Evolutionary conservation across 2,888 invertebrate species (phyloP).

Genomic region (Zonitis immaculata): DNA sequence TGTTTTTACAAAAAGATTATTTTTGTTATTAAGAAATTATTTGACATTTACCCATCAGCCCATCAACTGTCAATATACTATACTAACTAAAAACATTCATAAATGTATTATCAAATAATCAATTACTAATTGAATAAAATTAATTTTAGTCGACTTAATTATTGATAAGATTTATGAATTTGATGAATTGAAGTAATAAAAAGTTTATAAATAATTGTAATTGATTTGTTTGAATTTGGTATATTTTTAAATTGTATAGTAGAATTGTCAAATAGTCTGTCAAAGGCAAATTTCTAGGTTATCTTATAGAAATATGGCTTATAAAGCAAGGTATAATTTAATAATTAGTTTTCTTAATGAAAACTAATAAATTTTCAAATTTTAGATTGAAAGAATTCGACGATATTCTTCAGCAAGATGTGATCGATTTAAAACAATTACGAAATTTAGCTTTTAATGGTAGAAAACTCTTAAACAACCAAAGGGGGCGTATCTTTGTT

Average conservation of each 20-base stretch:
- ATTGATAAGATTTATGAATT: no score
- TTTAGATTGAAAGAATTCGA: conserved; percentile 78
- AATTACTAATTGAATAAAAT: no score
- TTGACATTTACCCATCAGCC: conserved; percentile 25
- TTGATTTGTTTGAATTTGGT: background rate
- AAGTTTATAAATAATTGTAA: no score
- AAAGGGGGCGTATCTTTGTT: background rate
- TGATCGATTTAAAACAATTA: conserved; percentile 65
- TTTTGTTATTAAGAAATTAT: conserved; percentile 43
- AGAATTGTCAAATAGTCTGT: conserved; percentile 5
- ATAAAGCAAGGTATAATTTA: conserved; percentile 40
- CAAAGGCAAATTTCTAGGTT: background rate
- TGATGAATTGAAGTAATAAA: no score
- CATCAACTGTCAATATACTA: conserved; percentile 12
- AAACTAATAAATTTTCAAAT: conserved; percentile 30
- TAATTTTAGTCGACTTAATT: no score
- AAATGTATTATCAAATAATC: no score
- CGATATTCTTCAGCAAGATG: conserved; percentile 63
- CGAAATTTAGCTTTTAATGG: conserved; percentile 75
- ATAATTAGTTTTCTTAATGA: conserved; percentile 7
- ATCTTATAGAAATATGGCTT: conserved; percentile 37
- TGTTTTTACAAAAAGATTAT: conserved; percentile 38
- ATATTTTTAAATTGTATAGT: conserved; percentile 2
- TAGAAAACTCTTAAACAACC: conserved; percentile 49
- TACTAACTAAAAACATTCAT: conserved; percentile 5